These are phyloP conservation scores for Loxodonta africana DNA, from an alignment of 2,113 vertebrate genomes.

Conservation along the genomic window DNA sequence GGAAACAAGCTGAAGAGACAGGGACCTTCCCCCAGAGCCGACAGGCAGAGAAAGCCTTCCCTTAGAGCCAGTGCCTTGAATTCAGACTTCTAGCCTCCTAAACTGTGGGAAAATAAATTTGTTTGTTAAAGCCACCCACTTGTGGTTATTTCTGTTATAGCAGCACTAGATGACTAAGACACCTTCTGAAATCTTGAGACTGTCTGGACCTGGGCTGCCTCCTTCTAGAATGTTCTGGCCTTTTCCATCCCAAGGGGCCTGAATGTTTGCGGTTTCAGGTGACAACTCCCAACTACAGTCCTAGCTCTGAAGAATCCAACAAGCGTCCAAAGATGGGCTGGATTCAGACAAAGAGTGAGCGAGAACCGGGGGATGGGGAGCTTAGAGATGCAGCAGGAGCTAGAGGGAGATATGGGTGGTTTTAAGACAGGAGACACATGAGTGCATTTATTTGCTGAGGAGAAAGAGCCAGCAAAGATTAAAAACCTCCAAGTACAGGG, in stretches of 20 bases:
- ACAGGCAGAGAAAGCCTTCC: too few relatives aligned
- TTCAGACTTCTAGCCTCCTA: neutral
- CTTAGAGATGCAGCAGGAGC: neutral
- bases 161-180: neutral
- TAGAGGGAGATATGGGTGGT: neutral
- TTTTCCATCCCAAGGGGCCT: too few relatives aligned
- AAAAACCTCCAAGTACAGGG: neutral
- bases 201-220: neutral
- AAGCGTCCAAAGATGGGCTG: neutral
- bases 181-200: neutral
- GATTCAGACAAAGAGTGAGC: neutral
- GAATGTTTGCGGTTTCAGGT: neutral
- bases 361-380: neutral
- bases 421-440: neutral
- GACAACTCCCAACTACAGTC: neutral
- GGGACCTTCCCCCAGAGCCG: neutral
- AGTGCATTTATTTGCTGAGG: neutral
- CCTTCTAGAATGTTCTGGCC: slow-evolving; percentile 18
- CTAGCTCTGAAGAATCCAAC: neutral
- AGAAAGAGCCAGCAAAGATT: neutral
- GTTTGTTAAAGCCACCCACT: neutral
- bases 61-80: neutral
- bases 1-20: neutral
- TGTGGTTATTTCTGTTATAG: neutral
- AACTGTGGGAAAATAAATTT: neutral